phyloP scores from a whole-genome alignment of 2,113 vertebrate genomes.

The Anas platyrhynchos region DNA sequence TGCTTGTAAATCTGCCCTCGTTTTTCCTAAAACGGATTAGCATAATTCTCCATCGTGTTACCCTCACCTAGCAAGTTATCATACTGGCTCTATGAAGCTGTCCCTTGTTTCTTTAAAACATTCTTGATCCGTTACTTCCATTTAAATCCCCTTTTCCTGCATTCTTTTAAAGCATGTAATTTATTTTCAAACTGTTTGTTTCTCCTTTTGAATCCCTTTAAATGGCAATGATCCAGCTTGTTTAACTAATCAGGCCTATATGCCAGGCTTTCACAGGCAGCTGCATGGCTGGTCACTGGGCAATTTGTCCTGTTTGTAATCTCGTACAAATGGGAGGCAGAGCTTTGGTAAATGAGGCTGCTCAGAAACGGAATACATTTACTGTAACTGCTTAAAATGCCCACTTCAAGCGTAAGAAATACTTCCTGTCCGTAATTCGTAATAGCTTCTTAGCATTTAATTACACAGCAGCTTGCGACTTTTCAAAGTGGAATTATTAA shows the following conservation, averaged over 20 bases:
- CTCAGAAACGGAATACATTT: background rate
- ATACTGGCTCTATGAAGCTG: background rate
- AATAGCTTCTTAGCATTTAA: background rate
- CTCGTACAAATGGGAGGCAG: background rate
- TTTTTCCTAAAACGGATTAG: background rate
- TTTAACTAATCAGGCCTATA: background rate
- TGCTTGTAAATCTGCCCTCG: background rate
- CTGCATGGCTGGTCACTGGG: constrained; percentile 11
- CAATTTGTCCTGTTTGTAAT: background rate
- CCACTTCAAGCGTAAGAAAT: background rate
- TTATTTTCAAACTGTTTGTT: background rate
- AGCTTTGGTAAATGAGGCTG: background rate
- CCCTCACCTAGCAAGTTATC: background rate
- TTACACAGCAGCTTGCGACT: background rate
- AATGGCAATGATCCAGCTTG: background rate
- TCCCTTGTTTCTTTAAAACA: background rate
- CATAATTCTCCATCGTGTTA: background rate
- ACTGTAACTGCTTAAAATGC: background rate
- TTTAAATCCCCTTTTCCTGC: background rate
- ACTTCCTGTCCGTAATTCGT: background rate
- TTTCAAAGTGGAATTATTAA: background rate
- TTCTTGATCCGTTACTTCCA: background rate
- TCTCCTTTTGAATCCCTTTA: constrained; percentile 16
- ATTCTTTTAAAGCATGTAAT: background rate
- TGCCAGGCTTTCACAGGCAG: background rate